phyloP scores from a whole-genome alignment of 2,113 vertebrate genomes.

The Eublepharis macularius region DNA sequence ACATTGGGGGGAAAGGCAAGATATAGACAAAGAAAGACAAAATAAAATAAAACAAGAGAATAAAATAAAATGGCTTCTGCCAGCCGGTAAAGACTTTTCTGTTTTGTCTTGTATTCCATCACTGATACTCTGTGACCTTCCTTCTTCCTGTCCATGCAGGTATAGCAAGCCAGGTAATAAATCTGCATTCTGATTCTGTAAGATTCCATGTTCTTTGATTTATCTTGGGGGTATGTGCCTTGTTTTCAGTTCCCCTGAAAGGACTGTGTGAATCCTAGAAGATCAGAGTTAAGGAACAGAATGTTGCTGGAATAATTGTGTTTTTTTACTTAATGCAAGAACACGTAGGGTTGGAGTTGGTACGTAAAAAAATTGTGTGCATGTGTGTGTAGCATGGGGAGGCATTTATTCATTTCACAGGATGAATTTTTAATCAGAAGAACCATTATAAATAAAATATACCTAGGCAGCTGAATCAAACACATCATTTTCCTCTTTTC shows the following conservation, averaged over 20 bases:
- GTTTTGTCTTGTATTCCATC: too few species aligned
- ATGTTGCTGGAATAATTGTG: background rate
- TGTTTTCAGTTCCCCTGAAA: background rate
- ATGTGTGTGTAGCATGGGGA: background rate
- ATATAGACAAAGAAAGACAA: too few species aligned
- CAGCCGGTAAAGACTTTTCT: too few species aligned
- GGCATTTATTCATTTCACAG: constrained; percentile 2
- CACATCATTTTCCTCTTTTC: background rate
- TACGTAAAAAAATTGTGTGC: background rate
- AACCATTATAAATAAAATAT: constrained; percentile 11
- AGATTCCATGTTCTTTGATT: background rate
- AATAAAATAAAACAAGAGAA: too few species aligned
- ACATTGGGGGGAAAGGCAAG: too few species aligned
- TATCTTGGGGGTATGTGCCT: background rate
- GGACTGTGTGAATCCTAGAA: background rate
- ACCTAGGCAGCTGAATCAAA: background rate
- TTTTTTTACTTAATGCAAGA: background rate
- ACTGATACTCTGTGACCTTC: too few species aligned
- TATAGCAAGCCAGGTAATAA: background rate
- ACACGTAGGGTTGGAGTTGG: background rate
- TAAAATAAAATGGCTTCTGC: too few species aligned
- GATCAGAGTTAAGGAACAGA: background rate
- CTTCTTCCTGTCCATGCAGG: too few species aligned
- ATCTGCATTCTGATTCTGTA: background rate
- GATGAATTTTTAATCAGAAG: constrained; percentile 3